Evolutionary conservation across 1,140 invertebrate genomes (phyloP), one percentile per base, ranked within the genome.

Genomic region (Ceratoteleas bidentatus): DNA sequence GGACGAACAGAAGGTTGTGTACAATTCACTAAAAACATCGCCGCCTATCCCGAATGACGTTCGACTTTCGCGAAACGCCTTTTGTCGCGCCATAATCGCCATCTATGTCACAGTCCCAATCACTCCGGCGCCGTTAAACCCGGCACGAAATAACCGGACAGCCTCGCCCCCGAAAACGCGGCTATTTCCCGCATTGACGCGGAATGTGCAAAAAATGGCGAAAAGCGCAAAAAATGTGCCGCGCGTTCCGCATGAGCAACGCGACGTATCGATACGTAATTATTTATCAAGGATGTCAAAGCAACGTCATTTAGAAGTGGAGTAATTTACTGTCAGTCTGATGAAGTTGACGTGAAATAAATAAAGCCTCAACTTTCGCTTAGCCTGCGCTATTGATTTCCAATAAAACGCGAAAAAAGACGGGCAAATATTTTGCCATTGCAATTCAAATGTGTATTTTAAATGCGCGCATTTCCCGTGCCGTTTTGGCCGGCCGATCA

Each of bases 391-490:
- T 78, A 83, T 83, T 75, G 81, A 83, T 83, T 78, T 83, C 74
- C 74, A 78, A 78, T 83, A 83, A 33, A 73, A 74, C 65, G 38
- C 69, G 36, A 72, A 75, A 78, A 76, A 75, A 78, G 65, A 53
- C 64, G 43, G 33, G 65, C 75, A 83, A 78, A 83, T 78, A 83
- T 83, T 83, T 83, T 83, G 47, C 52, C 61, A 72, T 73, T 79
- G 66, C 76, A 80, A 83, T 75, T 80, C 81, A 83, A 83, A 83
- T 83, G 56, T 58, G 76, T 80, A 76, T 83, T 83, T 83, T 76
- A 80, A 83, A 83, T 80, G 81, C 72, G 54, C 61, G 65, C 81
- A 76, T 83, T 83, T 83, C 75, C 75, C 70, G 54, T 75, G 34
- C 66, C 72, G 60, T 73, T 79, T 79, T 83, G 66, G 76, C 52